Conservation (phyloP, 2,888 invertebrate genomes). For the Xestoiulus laeticollis region DNA sequence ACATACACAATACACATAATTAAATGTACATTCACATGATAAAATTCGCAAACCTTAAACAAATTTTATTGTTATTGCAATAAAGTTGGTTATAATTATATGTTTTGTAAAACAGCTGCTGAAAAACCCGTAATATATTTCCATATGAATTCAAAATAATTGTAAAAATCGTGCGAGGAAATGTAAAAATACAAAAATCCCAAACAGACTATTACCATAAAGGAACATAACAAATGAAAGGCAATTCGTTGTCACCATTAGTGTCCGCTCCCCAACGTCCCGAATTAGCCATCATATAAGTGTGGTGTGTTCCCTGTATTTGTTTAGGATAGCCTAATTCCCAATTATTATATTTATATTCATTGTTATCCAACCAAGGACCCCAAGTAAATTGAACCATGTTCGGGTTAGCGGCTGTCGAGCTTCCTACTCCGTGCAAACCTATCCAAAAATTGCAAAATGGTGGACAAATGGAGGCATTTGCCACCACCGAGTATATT, state of each 20-base stretch:
- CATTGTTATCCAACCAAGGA: not conserved
- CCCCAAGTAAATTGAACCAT: not conserved
- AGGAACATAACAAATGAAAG: not conserved
- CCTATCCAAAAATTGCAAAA: constrained; percentile 42
- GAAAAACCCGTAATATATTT: not conserved
- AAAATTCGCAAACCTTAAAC: too few species aligned
- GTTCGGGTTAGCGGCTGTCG: not conserved
- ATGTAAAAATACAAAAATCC: not conserved
- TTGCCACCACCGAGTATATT: not conserved
- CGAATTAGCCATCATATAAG: not conserved
- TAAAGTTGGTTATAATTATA: too few species aligned
- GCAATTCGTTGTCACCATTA: not conserved
- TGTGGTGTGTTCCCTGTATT: not conserved
- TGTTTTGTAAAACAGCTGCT: too few species aligned
- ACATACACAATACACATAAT: too few species aligned
- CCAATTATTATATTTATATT: not conserved
- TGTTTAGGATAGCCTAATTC: not conserved
- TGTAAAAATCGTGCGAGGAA: not conserved
- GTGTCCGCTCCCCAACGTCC: not conserved
- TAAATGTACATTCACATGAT: too few species aligned
- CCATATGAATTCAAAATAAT: not conserved
- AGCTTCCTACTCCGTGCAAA: not conserved
- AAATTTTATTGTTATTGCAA: too few species aligned
- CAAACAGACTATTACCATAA: too few species aligned
- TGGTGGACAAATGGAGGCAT: not conserved